These are phyloP conservation scores for Cygnus atratus DNA, from an alignment of 2,113 vertebrate species.

Conservation along the genomic window DNA sequence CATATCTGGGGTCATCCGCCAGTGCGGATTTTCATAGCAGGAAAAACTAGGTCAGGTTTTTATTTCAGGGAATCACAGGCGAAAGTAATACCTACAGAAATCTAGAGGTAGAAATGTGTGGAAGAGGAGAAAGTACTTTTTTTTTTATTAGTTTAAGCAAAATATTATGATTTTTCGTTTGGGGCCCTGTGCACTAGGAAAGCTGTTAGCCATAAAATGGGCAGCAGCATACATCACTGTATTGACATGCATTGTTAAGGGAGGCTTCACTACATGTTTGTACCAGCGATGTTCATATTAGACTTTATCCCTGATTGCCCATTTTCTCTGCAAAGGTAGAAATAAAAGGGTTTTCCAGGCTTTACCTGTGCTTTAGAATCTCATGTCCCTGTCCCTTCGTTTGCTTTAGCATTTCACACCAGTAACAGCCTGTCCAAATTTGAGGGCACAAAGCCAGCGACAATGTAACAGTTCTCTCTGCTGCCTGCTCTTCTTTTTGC, in stretches of 20 bases:
- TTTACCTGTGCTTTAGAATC: background rate
- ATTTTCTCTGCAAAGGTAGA: background rate
- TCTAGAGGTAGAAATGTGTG: background rate
- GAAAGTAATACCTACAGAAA: background rate
- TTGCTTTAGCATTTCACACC: background rate
- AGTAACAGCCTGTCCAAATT: background rate
- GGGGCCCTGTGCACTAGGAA: background rate
- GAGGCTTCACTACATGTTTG: background rate
- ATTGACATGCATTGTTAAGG: background rate
- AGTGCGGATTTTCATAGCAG: background rate
- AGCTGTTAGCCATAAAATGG: background rate
- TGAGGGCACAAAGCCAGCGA: background rate
- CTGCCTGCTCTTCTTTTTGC: background rate
- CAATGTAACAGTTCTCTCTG: background rate
- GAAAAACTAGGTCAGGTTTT: background rate
- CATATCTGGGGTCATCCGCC: background rate
- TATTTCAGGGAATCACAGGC: background rate
- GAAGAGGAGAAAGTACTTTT: background rate
- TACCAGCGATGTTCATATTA: background rate
- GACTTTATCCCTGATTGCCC: background rate
- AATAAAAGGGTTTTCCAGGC: background rate
- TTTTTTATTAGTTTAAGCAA: background rate
- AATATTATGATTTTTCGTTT: background rate
- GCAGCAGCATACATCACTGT: background rate
- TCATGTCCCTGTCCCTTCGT: accelerated